phyloP scores from a whole-genome alignment of 2,797 vertebrate species.

The Geotria australis region DNA sequence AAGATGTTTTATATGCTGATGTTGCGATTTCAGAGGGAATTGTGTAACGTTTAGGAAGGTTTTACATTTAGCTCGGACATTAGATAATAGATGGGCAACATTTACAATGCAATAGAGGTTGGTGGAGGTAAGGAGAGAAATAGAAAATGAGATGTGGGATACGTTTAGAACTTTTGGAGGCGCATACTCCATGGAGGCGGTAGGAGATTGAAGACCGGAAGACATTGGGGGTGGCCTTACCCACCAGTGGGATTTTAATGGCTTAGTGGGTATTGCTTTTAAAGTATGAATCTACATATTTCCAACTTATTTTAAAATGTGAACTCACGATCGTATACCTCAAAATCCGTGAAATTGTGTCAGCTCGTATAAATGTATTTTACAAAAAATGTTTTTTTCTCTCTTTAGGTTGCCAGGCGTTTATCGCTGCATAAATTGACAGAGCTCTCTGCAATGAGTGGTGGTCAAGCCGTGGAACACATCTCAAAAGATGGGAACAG shows the following conservation, averaged over 20 bases:
- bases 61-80: constrained; percentile 1
- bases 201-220: too few species aligned
- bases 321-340: background rate
- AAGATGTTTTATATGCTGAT: background rate
- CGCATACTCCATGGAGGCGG: background rate
- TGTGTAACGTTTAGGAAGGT: background rate
- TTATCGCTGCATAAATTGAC: constrained; percentile 39
- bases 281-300: background rate
- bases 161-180: too few species aligned
- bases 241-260: background rate
- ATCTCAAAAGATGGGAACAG: constrained; percentile 32
- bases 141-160: too few species aligned
- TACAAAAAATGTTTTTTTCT: constrained; percentile 1
- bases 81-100: too few species aligned
- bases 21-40: background rate
- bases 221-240: too few species aligned
- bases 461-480: constrained; percentile 55
- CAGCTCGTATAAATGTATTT: too few species aligned
- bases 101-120: too few species aligned
- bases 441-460: constrained; percentile 30
- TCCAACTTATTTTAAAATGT: background rate
- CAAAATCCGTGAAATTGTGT: too few species aligned
- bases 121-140: too few species aligned
- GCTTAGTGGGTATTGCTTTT: background rate
- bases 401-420: constrained; percentile 42